Conservation (phyloP, 2,888 invertebrate genomes). For the Rhaphigaster nebulosa region DNA sequence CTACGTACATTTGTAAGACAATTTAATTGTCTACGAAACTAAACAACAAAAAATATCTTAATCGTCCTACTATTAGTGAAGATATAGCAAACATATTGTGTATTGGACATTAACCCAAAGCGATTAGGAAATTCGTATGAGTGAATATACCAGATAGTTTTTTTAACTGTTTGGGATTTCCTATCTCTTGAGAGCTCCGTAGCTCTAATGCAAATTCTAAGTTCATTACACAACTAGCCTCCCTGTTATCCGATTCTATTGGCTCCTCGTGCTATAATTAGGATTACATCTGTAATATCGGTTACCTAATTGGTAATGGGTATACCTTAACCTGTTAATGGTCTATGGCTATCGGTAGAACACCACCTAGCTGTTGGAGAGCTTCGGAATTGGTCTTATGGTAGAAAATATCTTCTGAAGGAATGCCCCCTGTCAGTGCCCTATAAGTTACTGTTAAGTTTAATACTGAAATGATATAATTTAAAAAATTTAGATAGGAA, state of each 20-base stretch:
- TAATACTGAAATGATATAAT: no score
- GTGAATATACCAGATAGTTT: no score
- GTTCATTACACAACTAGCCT: neutral
- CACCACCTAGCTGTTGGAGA: neutral
- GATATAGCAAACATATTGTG: no score
- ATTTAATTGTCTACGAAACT: no score
- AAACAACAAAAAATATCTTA: no score
- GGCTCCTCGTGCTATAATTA: neutral
- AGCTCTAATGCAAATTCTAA: neutral
- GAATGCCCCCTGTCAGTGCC: no score
- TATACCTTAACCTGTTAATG: conserved; percentile 1
- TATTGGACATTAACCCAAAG: no score
- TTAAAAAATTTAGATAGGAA: no score
- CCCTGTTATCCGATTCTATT: neutral
- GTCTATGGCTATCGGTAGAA: neutral
- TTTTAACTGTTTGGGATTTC: neutral
- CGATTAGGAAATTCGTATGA: no score
- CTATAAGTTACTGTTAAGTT: no score
- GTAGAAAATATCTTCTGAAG: neutral
- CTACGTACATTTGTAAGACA: no score
- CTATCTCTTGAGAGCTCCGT: neutral
- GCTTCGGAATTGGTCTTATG: neutral
- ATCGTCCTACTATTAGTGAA: no score
- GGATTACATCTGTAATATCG: neutral
- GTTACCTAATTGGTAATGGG: neutral